Evolutionary conservation across 1,140 invertebrate species (phyloP).

Genomic region (Neelides sp.): DNA sequence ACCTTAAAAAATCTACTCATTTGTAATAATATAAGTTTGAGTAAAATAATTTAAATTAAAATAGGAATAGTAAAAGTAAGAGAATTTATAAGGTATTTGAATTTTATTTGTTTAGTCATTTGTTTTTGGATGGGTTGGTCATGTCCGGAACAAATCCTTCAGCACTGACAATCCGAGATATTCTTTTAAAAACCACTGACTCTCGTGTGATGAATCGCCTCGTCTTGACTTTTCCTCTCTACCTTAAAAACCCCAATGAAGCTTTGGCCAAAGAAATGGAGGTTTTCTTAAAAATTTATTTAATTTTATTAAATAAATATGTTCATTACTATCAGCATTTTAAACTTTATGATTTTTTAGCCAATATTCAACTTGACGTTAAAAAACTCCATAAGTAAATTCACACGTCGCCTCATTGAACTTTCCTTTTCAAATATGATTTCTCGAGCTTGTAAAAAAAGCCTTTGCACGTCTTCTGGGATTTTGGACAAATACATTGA

Average conservation of each 20-base stretch:
- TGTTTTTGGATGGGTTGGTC: constrained; percentile 26
- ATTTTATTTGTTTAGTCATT: constrained; percentile 16
- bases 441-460: constrained; percentile 20
- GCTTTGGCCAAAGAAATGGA: constrained; percentile 27
- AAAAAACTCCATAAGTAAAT: constrained; percentile 4
- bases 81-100: not conserved
- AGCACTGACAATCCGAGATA: constrained; percentile 20
- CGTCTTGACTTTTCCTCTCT: constrained; percentile 15
- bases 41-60: constrained; percentile 3
- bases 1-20: constrained; percentile 8
- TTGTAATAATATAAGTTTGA: constrained; percentile 6
- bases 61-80: not conserved
- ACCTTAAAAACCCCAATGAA: constrained; percentile 23
- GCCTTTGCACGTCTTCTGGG: constrained; percentile 14
- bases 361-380: constrained; percentile 16
- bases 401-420: constrained; percentile 12
- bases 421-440: constrained; percentile 23
- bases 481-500: constrained; percentile 28
- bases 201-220: constrained; percentile 3
- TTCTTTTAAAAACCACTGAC: constrained; percentile 17
- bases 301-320: not conserved
- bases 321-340: not conserved
- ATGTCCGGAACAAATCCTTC: constrained; percentile 20
- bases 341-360: constrained; percentile 7
- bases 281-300: constrained; percentile 9